Evolutionary conservation across 2,888 invertebrate genomes (phyloP).

Genomic region (Phymatocera aterrima): DNA sequence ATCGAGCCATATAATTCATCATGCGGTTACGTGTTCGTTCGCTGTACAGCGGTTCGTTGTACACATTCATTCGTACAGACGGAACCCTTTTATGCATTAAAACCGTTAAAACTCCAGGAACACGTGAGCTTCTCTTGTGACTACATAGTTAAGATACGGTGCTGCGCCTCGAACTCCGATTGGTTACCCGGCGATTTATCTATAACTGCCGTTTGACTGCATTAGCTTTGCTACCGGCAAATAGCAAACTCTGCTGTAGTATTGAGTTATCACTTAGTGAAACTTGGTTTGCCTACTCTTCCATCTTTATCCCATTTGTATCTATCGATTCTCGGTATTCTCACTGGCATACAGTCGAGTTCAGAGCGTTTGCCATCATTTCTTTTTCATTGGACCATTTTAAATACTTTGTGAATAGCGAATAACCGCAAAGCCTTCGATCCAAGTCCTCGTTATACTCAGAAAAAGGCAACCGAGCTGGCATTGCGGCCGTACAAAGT

Average conservation of each 20-base stretch:
- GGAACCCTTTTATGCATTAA: conserved; percentile 62
- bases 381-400: background rate
- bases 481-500: background rate
- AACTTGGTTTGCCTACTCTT: background rate
- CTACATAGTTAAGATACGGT: conserved; percentile 41
- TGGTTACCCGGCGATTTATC: conserved; percentile 30
- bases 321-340: background rate
- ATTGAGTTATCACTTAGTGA: conserved; percentile 41
- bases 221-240: conserved; percentile 35
- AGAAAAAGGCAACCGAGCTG: background rate
- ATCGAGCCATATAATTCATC: conserved; percentile 73
- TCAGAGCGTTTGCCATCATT: background rate
- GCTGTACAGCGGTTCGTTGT: conserved; percentile 49
- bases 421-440: background rate
- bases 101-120: conserved; percentile 61
- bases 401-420: background rate
- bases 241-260: background rate
- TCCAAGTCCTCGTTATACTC: background rate
- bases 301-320: background rate
- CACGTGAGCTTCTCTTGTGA: conserved; percentile 40
- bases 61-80: conserved; percentile 48
- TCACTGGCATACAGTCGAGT: background rate
- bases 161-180: conserved; percentile 14
- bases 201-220: conserved; percentile 41
- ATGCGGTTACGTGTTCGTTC: conserved; percentile 65